A percentile compares a stretch with the other conserved stretches of the same genome.
phyloP scores from a whole-genome alignment of 2,888 invertebrate genomes.

The Achlya flavicornis region DNA sequence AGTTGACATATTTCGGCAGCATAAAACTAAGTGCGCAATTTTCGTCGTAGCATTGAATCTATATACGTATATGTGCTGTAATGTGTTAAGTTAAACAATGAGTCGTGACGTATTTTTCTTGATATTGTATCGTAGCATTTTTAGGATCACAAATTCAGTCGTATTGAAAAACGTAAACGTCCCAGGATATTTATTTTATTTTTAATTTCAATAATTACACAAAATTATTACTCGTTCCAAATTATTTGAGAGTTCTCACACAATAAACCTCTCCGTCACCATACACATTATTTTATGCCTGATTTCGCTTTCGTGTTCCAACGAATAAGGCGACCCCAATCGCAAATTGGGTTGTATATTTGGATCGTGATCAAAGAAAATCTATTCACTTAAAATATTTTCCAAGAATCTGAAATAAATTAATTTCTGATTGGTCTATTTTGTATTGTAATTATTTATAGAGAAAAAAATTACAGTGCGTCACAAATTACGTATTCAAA shows the following conservation, averaged over 20 bases:
- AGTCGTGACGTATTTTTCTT: constrained; percentile 23
- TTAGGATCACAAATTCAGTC: neutral
- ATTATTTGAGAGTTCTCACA: neutral
- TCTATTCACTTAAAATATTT: neutral
- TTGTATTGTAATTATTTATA: neutral
- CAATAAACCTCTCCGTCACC: neutral
- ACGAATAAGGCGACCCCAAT: neutral
- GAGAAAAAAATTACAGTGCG: constrained; percentile 21
- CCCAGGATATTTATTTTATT: no score
- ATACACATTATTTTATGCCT: neutral
- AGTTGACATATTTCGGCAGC: constrained; percentile 15
- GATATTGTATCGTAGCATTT: constrained; percentile 21
- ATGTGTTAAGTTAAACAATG: constrained; percentile 31
- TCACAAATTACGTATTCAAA: constrained; percentile 24
- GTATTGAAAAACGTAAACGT: neutral
- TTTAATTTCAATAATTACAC: neutral
- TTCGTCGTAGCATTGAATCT: constrained; percentile 35
- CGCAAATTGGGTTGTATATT: constrained; percentile 8
- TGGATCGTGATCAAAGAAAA: neutral
- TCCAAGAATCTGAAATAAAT: neutral
- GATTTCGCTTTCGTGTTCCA: neutral
- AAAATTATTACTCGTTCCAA: neutral
- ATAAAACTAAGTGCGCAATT: constrained; percentile 41
- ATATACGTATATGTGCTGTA: constrained; percentile 23
- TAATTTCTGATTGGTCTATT: neutral